Base-by-base conservation (phyloP, 1,140 invertebrate genomes). In the Euwallacea similis region DNA sequence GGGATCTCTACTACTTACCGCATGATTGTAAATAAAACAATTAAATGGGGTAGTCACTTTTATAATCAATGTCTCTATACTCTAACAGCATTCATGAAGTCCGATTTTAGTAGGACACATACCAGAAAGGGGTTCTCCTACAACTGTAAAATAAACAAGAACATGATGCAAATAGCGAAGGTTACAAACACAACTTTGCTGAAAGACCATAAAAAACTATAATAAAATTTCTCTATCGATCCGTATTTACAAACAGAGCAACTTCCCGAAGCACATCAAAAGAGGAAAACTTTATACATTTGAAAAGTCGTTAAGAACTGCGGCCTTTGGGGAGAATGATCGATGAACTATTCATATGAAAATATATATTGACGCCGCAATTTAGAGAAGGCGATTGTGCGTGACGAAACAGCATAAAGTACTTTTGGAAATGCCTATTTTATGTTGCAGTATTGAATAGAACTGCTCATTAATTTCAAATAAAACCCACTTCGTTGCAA, bases 311-410 rank as follows among this genome's bases (percentile, higher is more conserved):
- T 46, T 47, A 60, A 68, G 66, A 61, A 61, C 21, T 47, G 58
- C n/a, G 54, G 58, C 44, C 56, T 53, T 61, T 44, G 42, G 66
- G 58, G 58, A 68, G 66, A 68, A 60, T 60, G 66, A 68, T 68
- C 58, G 66, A 68, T 68, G 56, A 68, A 68, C 66, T 68, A 68
- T 68, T 68, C 66, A 68, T 68, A 68, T 68, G 66, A 68, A 68
- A 68, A 68, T 68, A 9, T 68, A 50, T 46, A 60, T 60, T n/a
- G 58, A 21, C 15, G 13, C 58, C 44, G 56, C 66, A 68, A 60
- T 68, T 68, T 60, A 60, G 44, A 47, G 21, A 68, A 68, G 56
- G 66, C 56, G 66, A 60, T 61, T 68, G 66, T 68, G 58, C 44
- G 56, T 60, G 56, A 42, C 66, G 43, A 68, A 41, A 68, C 56